Evolutionary conservation across 1,140 invertebrate genomes (phyloP).

Genomic region (Penaeus vannamei): DNA sequence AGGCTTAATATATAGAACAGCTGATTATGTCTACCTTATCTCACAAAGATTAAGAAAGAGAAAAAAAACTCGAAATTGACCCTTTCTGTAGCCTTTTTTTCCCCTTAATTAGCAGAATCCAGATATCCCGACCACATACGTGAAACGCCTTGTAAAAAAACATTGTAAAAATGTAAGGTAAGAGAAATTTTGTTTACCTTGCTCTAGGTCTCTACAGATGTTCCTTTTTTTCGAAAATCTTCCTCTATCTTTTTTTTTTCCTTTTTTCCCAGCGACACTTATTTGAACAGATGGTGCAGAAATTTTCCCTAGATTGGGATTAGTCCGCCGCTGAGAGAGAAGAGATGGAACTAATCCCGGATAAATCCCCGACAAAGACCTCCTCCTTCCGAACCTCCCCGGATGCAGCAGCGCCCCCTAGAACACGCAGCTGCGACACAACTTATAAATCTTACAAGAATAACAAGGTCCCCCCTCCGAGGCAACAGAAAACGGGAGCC

Average conservation of each 20-base stretch:
- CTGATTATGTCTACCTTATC: no score
- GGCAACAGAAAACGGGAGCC: slow-evolving; percentile 57
- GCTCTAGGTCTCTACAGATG: no score
- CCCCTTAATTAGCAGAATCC: no score
- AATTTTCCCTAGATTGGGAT: neutral
- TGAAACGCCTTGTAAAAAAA: no score
- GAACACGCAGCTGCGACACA: slow-evolving; percentile 43
- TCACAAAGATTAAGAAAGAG: no score
- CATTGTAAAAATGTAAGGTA: no score
- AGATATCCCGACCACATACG: no score
- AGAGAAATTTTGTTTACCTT: no score
- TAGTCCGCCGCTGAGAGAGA: neutral
- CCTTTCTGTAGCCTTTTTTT: no score
- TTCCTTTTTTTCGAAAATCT: no score
- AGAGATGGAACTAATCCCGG: slow-evolving; percentile 43
- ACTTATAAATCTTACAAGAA: slow-evolving; percentile 62
- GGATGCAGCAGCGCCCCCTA: neutral
- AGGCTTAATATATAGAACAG: no score
- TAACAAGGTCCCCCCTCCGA: slow-evolving; percentile 52
- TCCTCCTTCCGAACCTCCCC: slow-evolving; percentile 16
- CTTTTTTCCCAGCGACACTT: neutral
- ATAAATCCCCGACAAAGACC: slow-evolving; percentile 20
- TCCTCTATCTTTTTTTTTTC: neutral
- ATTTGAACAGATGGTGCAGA: neutral
- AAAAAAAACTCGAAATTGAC: no score